phyloP scores from a whole-genome alignment of 1,140 invertebrate species.

The Lepidurus apus region DNA sequence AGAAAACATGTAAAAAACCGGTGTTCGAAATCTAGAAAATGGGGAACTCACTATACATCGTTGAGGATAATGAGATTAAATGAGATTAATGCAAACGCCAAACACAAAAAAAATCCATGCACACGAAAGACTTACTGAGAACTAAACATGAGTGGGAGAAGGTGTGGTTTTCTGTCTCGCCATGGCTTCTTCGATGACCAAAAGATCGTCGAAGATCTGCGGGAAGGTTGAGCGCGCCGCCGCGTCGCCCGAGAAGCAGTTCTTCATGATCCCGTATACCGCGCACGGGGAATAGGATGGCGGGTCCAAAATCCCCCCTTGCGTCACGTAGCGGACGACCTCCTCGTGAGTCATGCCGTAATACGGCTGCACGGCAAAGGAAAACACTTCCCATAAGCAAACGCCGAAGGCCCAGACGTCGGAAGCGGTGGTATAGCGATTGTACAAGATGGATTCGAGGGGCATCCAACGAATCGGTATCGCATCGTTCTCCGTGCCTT shows the following conservation, averaged over 20 bases:
- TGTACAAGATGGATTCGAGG: conserved; percentile 86
- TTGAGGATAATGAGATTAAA: too few species aligned
- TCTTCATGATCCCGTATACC: conserved; percentile 87
- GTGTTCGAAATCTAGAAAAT: too few species aligned
- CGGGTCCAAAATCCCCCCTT: conserved; percentile 76
- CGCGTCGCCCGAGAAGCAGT: conserved; percentile 85
- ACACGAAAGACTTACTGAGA: neutral
- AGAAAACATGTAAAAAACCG: too few species aligned
- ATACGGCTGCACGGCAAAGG: conserved; percentile 87
- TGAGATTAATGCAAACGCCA: neutral
- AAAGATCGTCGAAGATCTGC: conserved; percentile 28
- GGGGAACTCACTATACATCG: too few species aligned
- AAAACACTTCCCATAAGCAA: conserved; percentile 90
- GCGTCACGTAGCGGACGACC: conserved; percentile 86
- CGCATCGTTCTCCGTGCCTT: conserved; percentile 86
- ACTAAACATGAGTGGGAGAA: conserved; percentile 26
- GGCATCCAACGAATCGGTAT: conserved; percentile 95
- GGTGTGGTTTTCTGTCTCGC: conserved; percentile 16
- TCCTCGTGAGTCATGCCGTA: conserved; percentile 93
- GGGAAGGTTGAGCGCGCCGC: conserved; percentile 72
- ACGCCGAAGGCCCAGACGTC: conserved; percentile 93
- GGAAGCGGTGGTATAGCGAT: conserved; percentile 86
- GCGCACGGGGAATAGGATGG: conserved; percentile 84
- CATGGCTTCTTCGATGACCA: conserved; percentile 30
- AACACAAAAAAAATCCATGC: neutral